A percentile compares a stretch with the other conserved stretches of the same genome.
Conservation (phyloP, 2,113 vertebrate genomes). For the Ammodytes dubius region DNA sequence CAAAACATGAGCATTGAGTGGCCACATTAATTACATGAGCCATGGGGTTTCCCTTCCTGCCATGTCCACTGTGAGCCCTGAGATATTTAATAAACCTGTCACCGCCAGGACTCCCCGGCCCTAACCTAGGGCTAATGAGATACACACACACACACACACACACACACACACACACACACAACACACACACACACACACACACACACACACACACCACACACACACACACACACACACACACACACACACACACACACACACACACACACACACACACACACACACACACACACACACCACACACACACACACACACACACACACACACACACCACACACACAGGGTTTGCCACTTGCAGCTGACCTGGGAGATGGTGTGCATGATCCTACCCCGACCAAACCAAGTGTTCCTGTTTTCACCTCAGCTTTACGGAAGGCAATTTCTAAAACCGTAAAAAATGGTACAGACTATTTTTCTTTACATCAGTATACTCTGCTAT, state of each 20-base stretch:
- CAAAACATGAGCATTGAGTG: slow-evolving; percentile 69
- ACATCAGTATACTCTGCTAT: not conserved
- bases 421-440: not conserved
- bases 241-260: slow-evolving; percentile 36
- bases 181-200: slow-evolving; percentile 46
- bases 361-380: slow-evolving; percentile 39
- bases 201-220: slow-evolving; percentile 43
- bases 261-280: slow-evolving; percentile 27
- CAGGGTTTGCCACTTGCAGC: slow-evolving; percentile 43
- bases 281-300: slow-evolving; percentile 30
- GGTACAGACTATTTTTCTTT: not conserved
- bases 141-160: slow-evolving; percentile 27
- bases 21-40: slow-evolving; percentile 81
- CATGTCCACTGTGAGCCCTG: slow-evolving; percentile 66
- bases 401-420: slow-evolving; percentile 5
- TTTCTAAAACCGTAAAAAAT: not conserved
- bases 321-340: slow-evolving; percentile 10
- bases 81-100: slow-evolving; percentile 84
- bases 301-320: slow-evolving; percentile 33
- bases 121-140: slow-evolving; percentile 74
- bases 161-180: no score
- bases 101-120: slow-evolving; percentile 64
- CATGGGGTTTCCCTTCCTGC: slow-evolving; percentile 76
- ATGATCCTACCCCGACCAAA: slow-evolving; percentile 14
- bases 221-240: slow-evolving; percentile 31